These are phyloP conservation scores for Callithrix jacchus DNA, from an alignment of 2,113 vertebrate genomes.

Conservation along the genomic window DNA sequence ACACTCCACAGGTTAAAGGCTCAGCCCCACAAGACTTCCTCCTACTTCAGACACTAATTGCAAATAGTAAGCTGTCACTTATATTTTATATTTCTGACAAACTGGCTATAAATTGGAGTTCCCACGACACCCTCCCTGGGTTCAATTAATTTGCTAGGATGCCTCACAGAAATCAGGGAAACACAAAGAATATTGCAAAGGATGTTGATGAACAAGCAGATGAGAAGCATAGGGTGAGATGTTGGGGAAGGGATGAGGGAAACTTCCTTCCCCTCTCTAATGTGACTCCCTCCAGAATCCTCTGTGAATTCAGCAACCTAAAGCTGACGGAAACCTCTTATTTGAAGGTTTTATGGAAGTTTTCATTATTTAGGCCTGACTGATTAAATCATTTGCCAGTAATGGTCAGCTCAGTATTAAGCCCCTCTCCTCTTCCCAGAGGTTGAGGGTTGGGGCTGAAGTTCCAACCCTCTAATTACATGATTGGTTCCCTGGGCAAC, in stretches of 20 bases:
- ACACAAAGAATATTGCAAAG: not conserved
- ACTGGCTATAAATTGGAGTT: not conserved
- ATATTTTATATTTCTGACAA: not conserved
- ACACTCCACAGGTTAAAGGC: not conserved
- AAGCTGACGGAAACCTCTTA: not conserved
- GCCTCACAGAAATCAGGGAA: not conserved
- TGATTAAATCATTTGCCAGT: no score
- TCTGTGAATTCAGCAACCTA: not conserved
- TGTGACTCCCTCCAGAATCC: fast-evolving
- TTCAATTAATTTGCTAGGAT: not conserved
- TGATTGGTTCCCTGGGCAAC: not conserved
- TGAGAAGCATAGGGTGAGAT: not conserved
- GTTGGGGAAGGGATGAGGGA: fast-evolving
- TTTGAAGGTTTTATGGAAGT: not conserved
- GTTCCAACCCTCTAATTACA: not conserved
- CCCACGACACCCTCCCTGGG: not conserved
- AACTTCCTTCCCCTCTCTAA: no score
- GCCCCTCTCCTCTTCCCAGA: not conserved
- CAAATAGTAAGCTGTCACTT: not conserved
- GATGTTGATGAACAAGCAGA: not conserved
- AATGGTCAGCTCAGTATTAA: not conserved
- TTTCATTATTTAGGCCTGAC: not conserved
- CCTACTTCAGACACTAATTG: no score
- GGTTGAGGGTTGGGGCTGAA: not conserved
- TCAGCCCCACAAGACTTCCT: not conserved